Conservation (phyloP, 2,113 vertebrate species). For the Meriones unguiculatus region DNA sequence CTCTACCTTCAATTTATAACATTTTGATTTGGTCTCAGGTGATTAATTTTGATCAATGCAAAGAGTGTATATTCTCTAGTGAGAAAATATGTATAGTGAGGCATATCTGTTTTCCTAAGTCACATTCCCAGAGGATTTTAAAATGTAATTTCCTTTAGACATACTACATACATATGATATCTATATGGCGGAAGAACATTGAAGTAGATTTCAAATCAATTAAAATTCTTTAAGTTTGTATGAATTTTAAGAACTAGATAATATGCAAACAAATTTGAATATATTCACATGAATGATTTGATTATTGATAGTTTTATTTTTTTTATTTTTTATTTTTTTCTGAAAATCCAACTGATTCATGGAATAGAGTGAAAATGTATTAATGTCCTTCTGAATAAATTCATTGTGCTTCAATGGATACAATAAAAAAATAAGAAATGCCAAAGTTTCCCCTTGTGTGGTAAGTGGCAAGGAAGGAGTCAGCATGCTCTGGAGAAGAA, state of each 20-base stretch:
- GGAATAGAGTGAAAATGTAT: not conserved
- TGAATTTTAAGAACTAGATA: not conserved
- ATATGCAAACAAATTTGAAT: not conserved
- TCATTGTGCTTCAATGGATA: not conserved
- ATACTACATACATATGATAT: not conserved
- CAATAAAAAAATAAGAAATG: not conserved
- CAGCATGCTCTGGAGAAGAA: not conserved
- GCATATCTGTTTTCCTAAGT: not conserved
- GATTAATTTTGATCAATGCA: constrained; percentile 74
- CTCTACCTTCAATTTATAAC: constrained; percentile 67
- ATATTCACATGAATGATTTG: constrained; percentile 8
- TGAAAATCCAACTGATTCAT: not conserved
- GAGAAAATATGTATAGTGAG: constrained; percentile 26
- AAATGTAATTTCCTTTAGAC: constrained; percentile 43
- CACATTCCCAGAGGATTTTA: not conserved
- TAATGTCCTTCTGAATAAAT: not conserved
- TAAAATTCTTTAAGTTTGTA: constrained; percentile 12
- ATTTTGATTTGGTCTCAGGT: constrained; percentile 65
- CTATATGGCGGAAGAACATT: not conserved
- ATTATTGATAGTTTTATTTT: not conserved
- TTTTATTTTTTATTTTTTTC: not conserved
- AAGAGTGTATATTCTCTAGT: constrained; percentile 37
- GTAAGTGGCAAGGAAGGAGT: not conserved
- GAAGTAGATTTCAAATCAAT: not conserved
- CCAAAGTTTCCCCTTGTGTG: not conserved